phyloP scores from a whole-genome alignment of 1,140 invertebrate genomes.

The Polypedilum pembai region DNA sequence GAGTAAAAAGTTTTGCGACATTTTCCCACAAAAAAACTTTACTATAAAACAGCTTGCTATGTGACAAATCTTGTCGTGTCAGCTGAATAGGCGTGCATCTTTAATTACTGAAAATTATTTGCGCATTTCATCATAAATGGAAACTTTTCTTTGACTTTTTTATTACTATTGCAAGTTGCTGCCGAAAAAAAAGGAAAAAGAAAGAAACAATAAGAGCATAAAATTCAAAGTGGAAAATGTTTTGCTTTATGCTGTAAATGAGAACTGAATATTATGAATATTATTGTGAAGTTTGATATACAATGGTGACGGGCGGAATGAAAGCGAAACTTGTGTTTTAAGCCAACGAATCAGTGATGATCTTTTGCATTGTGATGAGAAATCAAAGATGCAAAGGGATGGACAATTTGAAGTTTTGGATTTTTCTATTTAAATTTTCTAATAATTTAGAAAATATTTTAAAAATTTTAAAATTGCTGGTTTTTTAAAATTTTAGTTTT shows the following conservation, averaged over 20 bases:
- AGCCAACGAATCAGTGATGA: not conserved
- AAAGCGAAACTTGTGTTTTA: not conserved
- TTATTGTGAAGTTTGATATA: not conserved
- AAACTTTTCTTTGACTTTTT: not conserved
- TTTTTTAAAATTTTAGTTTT: too few relatives aligned
- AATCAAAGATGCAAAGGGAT: too few relatives aligned
- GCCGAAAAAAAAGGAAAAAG: too few relatives aligned
- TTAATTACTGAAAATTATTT: too few relatives aligned
- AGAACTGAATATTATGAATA: not conserved
- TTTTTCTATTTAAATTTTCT: too few relatives aligned
- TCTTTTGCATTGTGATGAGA: not conserved
- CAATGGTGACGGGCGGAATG: not conserved
- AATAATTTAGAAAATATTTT: too few relatives aligned
- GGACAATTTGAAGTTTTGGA: too few relatives aligned
- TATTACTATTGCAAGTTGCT: not conserved
- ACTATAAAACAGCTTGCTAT: too few relatives aligned
- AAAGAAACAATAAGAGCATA: not conserved
- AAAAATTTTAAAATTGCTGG: too few relatives aligned
- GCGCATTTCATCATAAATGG: not conserved
- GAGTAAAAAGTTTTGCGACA: too few relatives aligned
- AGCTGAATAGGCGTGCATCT: not conserved
- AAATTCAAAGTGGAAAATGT: conserved; percentile 13
- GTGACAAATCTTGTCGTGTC: not conserved
- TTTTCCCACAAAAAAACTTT: too few relatives aligned
- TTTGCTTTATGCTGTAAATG: not conserved